Evolutionary conservation across 2,888 invertebrate species (phyloP).

Genomic region (Gari tellinella): DNA sequence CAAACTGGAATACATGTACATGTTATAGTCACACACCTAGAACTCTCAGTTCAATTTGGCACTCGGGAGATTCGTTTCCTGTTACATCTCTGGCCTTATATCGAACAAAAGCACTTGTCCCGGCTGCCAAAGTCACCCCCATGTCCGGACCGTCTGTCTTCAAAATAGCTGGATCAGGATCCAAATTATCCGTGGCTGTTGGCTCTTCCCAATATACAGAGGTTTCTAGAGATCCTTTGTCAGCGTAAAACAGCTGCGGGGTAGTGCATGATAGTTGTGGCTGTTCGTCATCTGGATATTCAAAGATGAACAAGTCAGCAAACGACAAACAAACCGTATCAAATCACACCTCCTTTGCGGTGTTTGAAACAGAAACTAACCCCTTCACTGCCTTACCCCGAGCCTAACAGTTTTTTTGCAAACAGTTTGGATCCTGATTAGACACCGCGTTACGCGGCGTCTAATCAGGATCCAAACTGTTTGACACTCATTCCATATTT

Average conservation of each 20-base stretch:
- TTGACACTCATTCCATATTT: too few species aligned
- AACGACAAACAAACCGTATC: too few species aligned
- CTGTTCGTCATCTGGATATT: conserved; percentile 13
- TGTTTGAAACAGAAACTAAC: too few species aligned
- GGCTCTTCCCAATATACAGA: conserved; percentile 24
- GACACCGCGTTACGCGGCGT: too few species aligned
- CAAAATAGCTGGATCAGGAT: conserved; percentile 5
- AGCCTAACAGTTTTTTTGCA: too few species aligned
- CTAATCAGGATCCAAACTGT: too few species aligned
- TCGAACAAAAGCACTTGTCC: conserved; percentile 22
- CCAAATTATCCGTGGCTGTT: conserved; percentile 8
- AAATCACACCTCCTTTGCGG: too few species aligned
- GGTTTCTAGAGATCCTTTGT: conserved; percentile 1
- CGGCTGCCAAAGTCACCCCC: conserved; percentile 17
- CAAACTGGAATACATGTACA: too few species aligned
- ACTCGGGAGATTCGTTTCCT: conserved; percentile 23
- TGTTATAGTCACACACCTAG: too few species aligned
- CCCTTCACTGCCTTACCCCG: too few species aligned
- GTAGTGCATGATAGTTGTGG: conserved; percentile 14
- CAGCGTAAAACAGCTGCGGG: conserved; percentile 33
- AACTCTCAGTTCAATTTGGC: conserved; percentile 21
- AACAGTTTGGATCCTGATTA: too few species aligned
- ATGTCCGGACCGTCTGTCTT: conserved; percentile 16
- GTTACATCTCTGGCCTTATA: conserved; percentile 25
- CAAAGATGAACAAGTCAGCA: too few species aligned